These are phyloP conservation scores for Anhinga rufa DNA, from an alignment of 2,113 vertebrate species.

Conservation along the genomic window DNA sequence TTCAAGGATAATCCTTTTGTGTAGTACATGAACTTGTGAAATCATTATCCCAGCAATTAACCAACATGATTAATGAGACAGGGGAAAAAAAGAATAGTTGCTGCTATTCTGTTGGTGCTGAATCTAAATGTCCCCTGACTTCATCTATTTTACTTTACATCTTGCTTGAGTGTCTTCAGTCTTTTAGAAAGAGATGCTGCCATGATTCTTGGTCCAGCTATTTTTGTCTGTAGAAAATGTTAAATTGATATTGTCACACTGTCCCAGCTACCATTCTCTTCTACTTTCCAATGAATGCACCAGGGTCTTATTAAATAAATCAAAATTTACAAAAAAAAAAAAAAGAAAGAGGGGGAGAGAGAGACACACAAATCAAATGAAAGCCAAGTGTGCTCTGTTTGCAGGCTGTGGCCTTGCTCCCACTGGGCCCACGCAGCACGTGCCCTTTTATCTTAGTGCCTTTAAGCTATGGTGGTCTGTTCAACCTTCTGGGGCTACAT, in stretches of 20 bases:
- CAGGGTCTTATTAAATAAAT: constrained; percentile 32
- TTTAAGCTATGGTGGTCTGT: constrained; percentile 71
- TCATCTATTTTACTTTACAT: neutral
- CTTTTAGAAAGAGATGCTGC: neutral
- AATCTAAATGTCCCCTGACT: neutral
- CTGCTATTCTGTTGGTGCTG: neutral
- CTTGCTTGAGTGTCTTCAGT: neutral
- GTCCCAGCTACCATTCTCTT: neutral
- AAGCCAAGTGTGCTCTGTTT: neutral
- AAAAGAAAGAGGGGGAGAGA: neutral
- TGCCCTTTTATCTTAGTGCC: constrained; percentile 65
- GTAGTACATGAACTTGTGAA: constrained; percentile 27
- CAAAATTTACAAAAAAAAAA: neutral
- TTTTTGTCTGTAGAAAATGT: neutral
- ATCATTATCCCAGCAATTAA: constrained; percentile 52
- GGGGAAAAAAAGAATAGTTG: neutral
- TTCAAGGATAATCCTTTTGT: constrained; percentile 39
- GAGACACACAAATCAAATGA: neutral
- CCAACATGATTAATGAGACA: constrained; percentile 28
- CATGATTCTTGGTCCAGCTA: neutral
- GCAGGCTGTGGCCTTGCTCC: constrained; percentile 14
- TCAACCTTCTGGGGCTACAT: constrained; percentile 70
- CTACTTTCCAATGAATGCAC: neutral
- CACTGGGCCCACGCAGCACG: constrained; percentile 35
- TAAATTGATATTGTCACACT: neutral